Base-by-base conservation (phyloP, 1,140 invertebrate genomes). In the Cephus cinctus region DNA sequence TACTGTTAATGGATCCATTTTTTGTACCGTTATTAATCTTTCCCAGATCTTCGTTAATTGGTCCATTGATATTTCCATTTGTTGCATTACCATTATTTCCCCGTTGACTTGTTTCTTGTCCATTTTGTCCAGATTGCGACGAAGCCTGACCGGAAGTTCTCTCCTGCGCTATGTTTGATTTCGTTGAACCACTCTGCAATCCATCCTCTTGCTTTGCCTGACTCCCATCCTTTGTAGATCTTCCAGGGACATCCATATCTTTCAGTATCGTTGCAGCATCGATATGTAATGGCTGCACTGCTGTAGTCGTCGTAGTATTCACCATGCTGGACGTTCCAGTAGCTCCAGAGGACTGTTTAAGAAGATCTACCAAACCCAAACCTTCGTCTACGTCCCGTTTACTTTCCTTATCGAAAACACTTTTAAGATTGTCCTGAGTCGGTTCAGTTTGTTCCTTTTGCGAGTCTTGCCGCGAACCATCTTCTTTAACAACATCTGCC, bases 291-390 rank as follows among this genome's bases (percentile, higher is more conserved):
- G 74, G 73, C 21, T 75, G 63, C 0, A 73, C 72, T 0, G 72
- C 75, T 1, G 75, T 74, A 0, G 66, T 65, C 1, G 74, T 67
- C 1, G 74, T 75, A 1, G 72, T 73, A 20, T 65, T 75, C 6
- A 76, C 74, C 5, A 76, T 63, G 35, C 72, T 76, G 1, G 65
- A 70, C 0, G 74, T 75, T 5, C 71, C 71, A 4, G 56, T 68
- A 4, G 66, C 67, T 2, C 50, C 54, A 0, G 69, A 67, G 0
- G 47, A 57, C 42, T 63, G 67, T 31, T 72, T 74, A 30, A 75
- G 19, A 0, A 75, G 48, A 16, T 71, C 65, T 0, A 60, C 49
- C 2, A 75, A 43, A 18, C 61, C 61, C 18, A 63, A 42, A 12
- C 61, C 61, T 4, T 44, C 42, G 0, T n/a, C n/a, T n/a, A n/a